Conservation (phyloP, 2,113 vertebrate species). For the Phrynosoma platyrhinos region DNA sequence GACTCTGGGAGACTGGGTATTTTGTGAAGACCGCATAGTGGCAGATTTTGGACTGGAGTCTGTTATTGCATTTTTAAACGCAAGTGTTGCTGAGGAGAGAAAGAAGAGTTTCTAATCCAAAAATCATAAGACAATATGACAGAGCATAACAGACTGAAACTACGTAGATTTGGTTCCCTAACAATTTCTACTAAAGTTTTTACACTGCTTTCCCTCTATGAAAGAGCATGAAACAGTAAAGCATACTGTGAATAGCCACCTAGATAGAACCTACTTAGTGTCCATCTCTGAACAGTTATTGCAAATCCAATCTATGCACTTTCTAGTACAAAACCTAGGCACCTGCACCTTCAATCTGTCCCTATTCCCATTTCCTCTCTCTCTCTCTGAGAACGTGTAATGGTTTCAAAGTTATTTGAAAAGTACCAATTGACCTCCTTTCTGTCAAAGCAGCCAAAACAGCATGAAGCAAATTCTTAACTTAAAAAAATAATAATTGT, state of each 20-base stretch:
- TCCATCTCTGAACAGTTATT: not conserved
- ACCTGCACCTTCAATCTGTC: not conserved
- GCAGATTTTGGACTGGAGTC: constrained; percentile 76
- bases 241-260: not conserved
- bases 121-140: not conserved
- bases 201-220: not conserved
- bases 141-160: not conserved
- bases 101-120: not conserved
- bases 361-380: not conserved
- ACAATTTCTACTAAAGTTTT: not conserved
- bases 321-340: not conserved
- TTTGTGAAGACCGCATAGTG: constrained; percentile 67
- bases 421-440: not conserved
- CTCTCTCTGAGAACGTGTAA: not conserved
- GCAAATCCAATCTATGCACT: not conserved
- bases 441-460: constrained; percentile 14
- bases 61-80: constrained; percentile 78
- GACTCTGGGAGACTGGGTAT: constrained; percentile 49
- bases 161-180: not conserved
- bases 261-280: not conserved
- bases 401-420: not conserved
- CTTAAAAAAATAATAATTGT: not conserved
- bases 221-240: not conserved
- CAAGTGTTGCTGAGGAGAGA: constrained; percentile 72
- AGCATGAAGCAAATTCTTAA: constrained; percentile 14